Conservation (phyloP, 2,888 invertebrate species). For the Argyresthia goedartella region DNA sequence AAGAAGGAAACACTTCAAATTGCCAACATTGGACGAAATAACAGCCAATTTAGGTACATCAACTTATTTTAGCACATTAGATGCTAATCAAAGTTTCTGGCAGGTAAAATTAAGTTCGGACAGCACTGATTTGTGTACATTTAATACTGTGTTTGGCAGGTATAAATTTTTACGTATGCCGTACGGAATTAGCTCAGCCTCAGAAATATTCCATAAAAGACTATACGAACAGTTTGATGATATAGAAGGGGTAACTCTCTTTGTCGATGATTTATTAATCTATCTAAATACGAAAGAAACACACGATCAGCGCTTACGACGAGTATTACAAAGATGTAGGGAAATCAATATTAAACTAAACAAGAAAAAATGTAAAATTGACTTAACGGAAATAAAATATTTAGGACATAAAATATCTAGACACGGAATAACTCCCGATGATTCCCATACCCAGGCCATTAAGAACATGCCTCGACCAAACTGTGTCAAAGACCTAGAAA, state of each 20-base stretch:
- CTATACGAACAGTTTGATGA: neutral
- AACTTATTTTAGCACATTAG: neutral
- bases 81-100: neutral
- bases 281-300: slow-evolving; percentile 4
- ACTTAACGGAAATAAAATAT: neutral
- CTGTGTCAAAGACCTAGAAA: slow-evolving; percentile 13
- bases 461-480: slow-evolving; percentile 14
- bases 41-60: neutral
- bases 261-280: slow-evolving; percentile 1
- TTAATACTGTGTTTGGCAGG: slow-evolving; percentile 1
- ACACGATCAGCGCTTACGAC: slow-evolving; percentile 7
- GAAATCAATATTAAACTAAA: slow-evolving; percentile 3
- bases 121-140: no score
- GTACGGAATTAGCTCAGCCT: neutral
- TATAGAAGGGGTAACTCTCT: neutral
- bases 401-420: slow-evolving; percentile 1
- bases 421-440: slow-evolving; percentile 10
- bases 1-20: slow-evolving; percentile 7
- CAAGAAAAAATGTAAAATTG: slow-evolving; percentile 3
- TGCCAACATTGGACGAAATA: slow-evolving; percentile 10
- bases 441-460: slow-evolving; percentile 12
- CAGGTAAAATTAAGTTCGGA: neutral
- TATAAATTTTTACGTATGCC: slow-evolving; percentile 1
- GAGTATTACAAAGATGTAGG: no score
- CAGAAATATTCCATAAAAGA: no score